Evolutionary conservation across 1,140 invertebrate species (phyloP), one percentile per base, ranked within the genome.

Genomic region (Zophobas atratus): DNA sequence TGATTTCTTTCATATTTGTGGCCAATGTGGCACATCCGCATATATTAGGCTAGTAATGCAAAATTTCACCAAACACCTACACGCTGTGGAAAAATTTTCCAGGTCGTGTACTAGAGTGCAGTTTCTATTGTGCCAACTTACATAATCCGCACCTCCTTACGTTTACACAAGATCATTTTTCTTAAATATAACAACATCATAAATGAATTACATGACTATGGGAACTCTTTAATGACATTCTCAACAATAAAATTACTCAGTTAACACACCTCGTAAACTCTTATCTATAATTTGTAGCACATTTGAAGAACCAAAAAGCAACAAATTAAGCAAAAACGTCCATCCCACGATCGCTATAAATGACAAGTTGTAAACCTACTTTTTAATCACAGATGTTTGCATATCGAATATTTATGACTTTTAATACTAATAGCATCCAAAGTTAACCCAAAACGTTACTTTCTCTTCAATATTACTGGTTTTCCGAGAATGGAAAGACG

Each of bases 401-500:
- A 34, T 32, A n/a, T 34, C n/a, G 5, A 56, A 56, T 34, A 33
- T 49, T 49, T 56, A 56, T 56, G 55, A 57, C 34, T 33, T 57
- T 33, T 33, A 33, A 57, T n/a, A n/a, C 20, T 6, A 33, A 57
- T 35, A 57, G 34, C 34, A 46, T 4, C 8, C 43, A 3, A 46
- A 46, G 8, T 3, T 46, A 46, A 46, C 56, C 56, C 33, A 60
- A 60, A 60, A 38, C 36, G 35, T 60, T 60, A 60, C 56, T 60
- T 60, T 60, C 56, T 57, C 55, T 57, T 57, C 55, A 57, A 57
- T 33, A 33, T 57, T 57, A 57, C 55, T 36, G 55, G 55, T 57
- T 57, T 57, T 57, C 20, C 55, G 34, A 57, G 55, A 57, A 57
- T 57, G 55, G 55, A 6, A 57, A 57, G 55, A 57, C 55, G n/a